phyloP scores from a whole-genome alignment of 1,140 invertebrate genomes.

The Diachasmimorpha longicaudata region DNA sequence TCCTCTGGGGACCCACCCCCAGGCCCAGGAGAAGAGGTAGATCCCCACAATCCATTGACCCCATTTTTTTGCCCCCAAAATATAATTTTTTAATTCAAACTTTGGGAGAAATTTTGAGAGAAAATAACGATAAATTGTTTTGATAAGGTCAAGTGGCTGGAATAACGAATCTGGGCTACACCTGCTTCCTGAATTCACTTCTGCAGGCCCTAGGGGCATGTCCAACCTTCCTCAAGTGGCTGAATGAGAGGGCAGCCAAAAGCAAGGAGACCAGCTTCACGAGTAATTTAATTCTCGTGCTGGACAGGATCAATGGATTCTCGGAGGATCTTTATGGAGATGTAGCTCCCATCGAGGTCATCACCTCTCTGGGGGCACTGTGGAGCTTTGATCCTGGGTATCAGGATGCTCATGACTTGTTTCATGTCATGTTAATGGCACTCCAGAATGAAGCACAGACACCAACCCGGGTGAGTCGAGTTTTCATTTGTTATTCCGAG shows the following conservation, averaged over 20 bases:
- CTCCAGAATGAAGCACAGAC: slow-evolving; percentile 82
- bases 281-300: slow-evolving; percentile 68
- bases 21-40: slow-evolving; percentile 56
- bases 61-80: background rate
- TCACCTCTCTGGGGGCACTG: slow-evolving; percentile 74
- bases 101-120: background rate
- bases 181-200: slow-evolving; percentile 87
- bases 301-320: slow-evolving; percentile 77
- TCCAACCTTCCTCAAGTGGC: slow-evolving; percentile 80
- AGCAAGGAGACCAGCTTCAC: slow-evolving; percentile 69
- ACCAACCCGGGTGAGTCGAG: slow-evolving; percentile 64
- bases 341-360: slow-evolving; percentile 74
- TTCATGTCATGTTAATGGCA: slow-evolving; percentile 85
- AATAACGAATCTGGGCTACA: slow-evolving; percentile 83
- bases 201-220: slow-evolving; percentile 84
- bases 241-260: slow-evolving; percentile 69
- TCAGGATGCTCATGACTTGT: slow-evolving; percentile 92
- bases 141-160: slow-evolving; percentile 74
- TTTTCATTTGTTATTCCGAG: too few relatives aligned
- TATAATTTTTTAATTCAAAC: background rate
- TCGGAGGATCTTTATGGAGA: slow-evolving; percentile 72
- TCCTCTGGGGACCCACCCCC: slow-evolving; percentile 78
- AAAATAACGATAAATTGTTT: background rate
- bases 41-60: background rate
- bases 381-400: slow-evolving; percentile 90